Evolutionary conservation across 2,113 vertebrate genomes (phyloP).

Genomic region (Aegithalos caudatus): DNA sequence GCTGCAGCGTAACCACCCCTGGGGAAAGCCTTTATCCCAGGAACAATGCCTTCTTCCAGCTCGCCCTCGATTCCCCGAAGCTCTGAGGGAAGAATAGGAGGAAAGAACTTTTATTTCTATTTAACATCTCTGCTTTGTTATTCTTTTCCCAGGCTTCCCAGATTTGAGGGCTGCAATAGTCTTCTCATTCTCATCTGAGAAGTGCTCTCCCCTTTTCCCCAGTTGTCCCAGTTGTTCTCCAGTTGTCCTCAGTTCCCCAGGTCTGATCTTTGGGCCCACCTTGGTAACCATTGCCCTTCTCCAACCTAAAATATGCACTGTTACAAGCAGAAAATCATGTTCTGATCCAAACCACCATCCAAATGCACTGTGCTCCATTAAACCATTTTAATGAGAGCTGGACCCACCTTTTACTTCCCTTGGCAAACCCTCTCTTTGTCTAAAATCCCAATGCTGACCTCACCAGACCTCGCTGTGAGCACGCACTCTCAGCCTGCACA

Average conservation of each 20-base stretch:
- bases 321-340: neutral
- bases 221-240: too few relatives aligned
- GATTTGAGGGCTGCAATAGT: neutral
- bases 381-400: neutral
- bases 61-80: neutral
- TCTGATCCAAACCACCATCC: neutral
- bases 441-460: neutral
- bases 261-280: neutral
- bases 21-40: neutral
- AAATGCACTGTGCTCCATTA: neutral
- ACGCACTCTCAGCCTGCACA: neutral
- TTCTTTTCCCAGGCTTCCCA: neutral
- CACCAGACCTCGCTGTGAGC: neutral
- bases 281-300: neutral
- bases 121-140: constrained; percentile 6
- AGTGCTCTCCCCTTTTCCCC: neutral
- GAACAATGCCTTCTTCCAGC: constrained; percentile 1
- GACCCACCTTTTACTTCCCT: neutral
- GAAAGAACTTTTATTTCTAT: constrained; percentile 2
- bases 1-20: neutral
- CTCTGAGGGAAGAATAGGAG: constrained; percentile 1
- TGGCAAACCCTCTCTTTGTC: neutral
- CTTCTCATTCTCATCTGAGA: neutral
- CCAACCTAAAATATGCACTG: neutral
- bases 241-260: neutral